Base-by-base conservation (phyloP, 2,113 vertebrate genomes). In the Amblyornis subalaris region DNA sequence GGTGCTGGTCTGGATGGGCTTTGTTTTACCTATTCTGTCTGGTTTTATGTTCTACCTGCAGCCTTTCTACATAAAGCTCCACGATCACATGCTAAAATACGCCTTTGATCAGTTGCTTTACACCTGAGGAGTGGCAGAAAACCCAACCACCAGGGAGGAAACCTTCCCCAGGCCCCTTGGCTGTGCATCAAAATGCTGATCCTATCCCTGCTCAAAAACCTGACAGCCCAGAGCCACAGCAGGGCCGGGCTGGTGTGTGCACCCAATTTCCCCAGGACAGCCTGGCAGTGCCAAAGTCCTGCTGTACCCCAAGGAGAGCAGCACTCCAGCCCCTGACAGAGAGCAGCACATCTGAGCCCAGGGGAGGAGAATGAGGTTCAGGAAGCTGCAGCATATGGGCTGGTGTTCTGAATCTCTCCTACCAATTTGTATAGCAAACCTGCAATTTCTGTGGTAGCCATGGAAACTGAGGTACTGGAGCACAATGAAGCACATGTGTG, bases 401-500 rank as follows among this genome's bases (percentile, higher is more conserved):
- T 91, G 60, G 12, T 44, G 75, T 48, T 91, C 81, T 85, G 60
- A 94, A 85, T 79, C 55, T 69, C 81, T 89, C 67, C 83, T n/a
- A 60, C 67, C 76, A 76, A 93, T 96, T 91, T 85, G 92, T 91
- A 44, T 12, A 88, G 91, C 73, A 95, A 96, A 95, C 91, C 91
- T 95, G 95, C 88, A 85, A 67, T 89, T 95, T 93, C 94, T 90
- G 78, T 80, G 94, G 96, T 96, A 95, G 89, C 93, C 95, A 97
- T 95, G 94, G 96, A 94, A 97, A 96, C 96, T 24, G 90, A 94
- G 94, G 89, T 94, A 88, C 55, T 55, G 47, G 82, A 88, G 75
- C 65, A 93, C 88, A 93, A 89, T 85, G 94, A 48, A 88, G 77
- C 90, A 79, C 78, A 50, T 5, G 89, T 93, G 60, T 45, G 74